phyloP scores from a whole-genome alignment of 2,888 invertebrate species.

The Xestia rhomboidea region DNA sequence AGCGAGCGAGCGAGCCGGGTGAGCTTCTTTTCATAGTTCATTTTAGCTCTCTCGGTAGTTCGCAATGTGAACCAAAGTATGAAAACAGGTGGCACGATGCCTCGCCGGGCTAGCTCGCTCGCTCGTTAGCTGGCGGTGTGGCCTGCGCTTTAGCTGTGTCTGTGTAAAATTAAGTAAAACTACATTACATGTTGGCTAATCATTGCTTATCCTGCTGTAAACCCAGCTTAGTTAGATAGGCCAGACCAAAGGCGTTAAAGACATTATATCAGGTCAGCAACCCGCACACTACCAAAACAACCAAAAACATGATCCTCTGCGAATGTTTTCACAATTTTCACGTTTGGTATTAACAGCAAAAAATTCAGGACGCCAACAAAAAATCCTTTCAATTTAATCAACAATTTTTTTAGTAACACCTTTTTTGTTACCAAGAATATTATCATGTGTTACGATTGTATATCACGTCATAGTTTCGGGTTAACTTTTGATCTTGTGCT shows the following conservation, averaged over 20 bases:
- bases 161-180: neutral
- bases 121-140: no score
- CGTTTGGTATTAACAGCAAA: constrained; percentile 6
- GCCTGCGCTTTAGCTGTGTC: neutral
- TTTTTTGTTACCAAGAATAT: neutral
- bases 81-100: no score
- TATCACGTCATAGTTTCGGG: neutral
- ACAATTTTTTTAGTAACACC: constrained; percentile 32
- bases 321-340: constrained; percentile 18
- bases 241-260: constrained; percentile 10
- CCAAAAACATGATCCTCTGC: constrained; percentile 9
- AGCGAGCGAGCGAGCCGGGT: no score
- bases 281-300: constrained; percentile 8
- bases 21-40: no score
- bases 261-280: constrained; percentile 28
- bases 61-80: no score
- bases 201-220: constrained; percentile 4
- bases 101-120: no score
- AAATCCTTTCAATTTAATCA: neutral
- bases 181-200: constrained; percentile 15
- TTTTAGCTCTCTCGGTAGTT: no score
- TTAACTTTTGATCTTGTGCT: neutral
- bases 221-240: constrained; percentile 8
- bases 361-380: neutral
- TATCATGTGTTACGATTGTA: neutral